Percentiles rank a stretch among this genome's conserved stretches.
phyloP scores from a whole-genome alignment of 1,140 invertebrate species.

The Gonatopus flavifemur region DNA sequence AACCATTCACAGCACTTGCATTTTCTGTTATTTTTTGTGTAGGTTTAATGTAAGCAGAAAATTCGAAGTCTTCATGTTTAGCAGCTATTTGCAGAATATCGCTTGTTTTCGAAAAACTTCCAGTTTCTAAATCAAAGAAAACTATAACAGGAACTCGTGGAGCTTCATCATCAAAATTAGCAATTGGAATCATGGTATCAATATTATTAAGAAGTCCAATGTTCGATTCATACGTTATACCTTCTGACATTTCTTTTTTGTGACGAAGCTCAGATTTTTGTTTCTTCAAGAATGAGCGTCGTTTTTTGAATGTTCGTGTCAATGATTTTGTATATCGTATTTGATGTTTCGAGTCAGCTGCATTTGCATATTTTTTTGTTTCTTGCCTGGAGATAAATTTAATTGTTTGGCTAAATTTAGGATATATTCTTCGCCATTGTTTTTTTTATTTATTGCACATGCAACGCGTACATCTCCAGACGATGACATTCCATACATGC shows the following conservation, averaged over 20 bases:
- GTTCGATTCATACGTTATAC: not conserved
- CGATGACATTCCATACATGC: not conserved
- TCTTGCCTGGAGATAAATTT: constrained; percentile 1
- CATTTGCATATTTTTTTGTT: constrained; percentile 5
- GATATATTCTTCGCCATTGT: not conserved
- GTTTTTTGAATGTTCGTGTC: constrained; percentile 12
- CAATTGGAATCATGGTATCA: too few species aligned
- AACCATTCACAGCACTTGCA: constrained; percentile 6
- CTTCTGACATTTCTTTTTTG: constrained; percentile 6
- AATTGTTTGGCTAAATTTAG: not conserved
- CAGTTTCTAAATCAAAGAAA: constrained; percentile 12
- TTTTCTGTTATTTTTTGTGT: constrained; percentile 55
- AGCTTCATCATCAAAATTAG: too few species aligned
- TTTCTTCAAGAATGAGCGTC: constrained; percentile 18
- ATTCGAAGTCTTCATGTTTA: constrained; percentile 1
- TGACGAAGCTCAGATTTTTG: constrained; percentile 11
- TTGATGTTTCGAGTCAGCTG: not conserved
- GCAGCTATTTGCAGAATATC: constrained; percentile 11
- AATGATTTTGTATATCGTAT: constrained; percentile 12
- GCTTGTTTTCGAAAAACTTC: constrained; percentile 5
- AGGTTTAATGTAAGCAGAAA: constrained; percentile 30
- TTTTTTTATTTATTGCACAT: not conserved
- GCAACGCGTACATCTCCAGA: not conserved
- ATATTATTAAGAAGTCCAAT: not conserved
- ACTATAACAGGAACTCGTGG: not conserved